A percentile compares a stretch with the other conserved stretches of the same genome.
These are phyloP conservation scores for Drosophila trapezifrons DNA, from an alignment of 1,140 invertebrate species.

Conservation along the genomic window DNA sequence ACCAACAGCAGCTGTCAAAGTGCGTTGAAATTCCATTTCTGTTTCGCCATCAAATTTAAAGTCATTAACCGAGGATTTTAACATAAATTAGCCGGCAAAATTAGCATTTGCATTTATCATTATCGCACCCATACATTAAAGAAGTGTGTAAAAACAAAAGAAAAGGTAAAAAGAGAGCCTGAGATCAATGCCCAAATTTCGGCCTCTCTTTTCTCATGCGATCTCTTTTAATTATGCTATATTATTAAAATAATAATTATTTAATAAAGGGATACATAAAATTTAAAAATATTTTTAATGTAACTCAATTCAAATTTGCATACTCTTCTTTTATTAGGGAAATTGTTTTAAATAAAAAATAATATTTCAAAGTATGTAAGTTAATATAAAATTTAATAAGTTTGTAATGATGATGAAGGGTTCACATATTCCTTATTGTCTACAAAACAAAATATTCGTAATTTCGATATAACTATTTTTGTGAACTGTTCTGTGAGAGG, in stretches of 20 bases:
- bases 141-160: not conserved
- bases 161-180: not conserved
- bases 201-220: not conserved
- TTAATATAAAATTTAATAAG: too few species aligned
- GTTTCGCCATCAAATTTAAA: constrained; percentile 13
- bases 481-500: not conserved
- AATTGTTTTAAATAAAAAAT: too few species aligned
- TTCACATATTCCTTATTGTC: not conserved
- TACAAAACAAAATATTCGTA: too few species aligned
- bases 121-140: constrained; percentile 32
- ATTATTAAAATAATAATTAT: too few species aligned
- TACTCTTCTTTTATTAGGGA: too few species aligned
- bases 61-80: constrained; percentile 10
- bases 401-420: too few species aligned
- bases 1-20: not conserved
- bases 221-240: not conserved
- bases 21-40: not conserved
- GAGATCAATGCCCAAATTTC: not conserved
- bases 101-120: constrained; percentile 43
- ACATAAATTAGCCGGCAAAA: constrained; percentile 49
- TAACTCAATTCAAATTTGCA: too few species aligned
- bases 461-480: constrained; percentile 9
- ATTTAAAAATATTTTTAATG: too few species aligned
- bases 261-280: too few species aligned
- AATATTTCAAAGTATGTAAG: too few species aligned